Percentiles rank a stretch among this genome's conserved stretches.
These are phyloP conservation scores for Melanocharis versteri DNA, from an alignment of 2,113 vertebrate species.

Conservation along the genomic window DNA sequence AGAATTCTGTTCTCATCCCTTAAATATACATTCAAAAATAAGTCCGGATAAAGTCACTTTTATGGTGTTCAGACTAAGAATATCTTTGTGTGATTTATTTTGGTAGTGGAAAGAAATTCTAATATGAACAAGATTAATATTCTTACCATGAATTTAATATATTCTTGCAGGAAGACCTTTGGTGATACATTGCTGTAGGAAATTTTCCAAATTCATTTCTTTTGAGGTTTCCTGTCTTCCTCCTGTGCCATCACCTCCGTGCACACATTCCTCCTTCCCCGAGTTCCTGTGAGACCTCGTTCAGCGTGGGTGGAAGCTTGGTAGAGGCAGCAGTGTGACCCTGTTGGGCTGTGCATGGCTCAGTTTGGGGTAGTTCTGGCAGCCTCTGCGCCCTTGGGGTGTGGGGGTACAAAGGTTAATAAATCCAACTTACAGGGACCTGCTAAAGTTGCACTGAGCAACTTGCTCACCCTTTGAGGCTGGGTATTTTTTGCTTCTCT, in stretches of 20 bases:
- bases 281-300: not conserved
- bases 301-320: fast-evolving
- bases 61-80: not conserved
- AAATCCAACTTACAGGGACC: not conserved
- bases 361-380: not conserved
- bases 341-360: not conserved
- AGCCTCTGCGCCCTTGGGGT: fast-evolving
- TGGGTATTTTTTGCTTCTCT: not conserved
- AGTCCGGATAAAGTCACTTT: not conserved
- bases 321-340: not conserved
- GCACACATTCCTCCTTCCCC: fast-evolving
- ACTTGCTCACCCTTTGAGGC: not conserved
- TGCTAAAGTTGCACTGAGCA: not conserved
- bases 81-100: not conserved
- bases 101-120: not conserved
- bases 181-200: not conserved
- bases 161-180: not conserved
- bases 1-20: not conserved
- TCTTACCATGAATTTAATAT: not conserved
- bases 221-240: not conserved
- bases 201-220: not conserved
- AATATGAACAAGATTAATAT: not conserved
- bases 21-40: not conserved
- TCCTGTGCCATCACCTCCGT: fast-evolving
- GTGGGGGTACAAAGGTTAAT: not conserved